Evolutionary conservation across 2,888 invertebrate genomes (phyloP).

Genomic region (Aphelenchoides bicaudatus): DNA sequence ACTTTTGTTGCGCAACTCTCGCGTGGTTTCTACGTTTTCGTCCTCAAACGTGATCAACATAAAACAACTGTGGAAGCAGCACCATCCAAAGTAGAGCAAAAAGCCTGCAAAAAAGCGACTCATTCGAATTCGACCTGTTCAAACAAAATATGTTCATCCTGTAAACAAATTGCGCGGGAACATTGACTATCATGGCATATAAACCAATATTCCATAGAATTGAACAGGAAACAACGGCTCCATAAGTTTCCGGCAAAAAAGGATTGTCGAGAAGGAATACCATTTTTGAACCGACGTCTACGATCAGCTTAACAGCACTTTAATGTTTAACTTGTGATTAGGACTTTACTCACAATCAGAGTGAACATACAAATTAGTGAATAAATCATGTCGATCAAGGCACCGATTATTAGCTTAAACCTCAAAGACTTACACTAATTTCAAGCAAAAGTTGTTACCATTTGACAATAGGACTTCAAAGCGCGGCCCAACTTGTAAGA

Average conservation of each 20-base stretch:
- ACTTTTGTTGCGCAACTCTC: neutral
- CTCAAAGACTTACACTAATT: neutral
- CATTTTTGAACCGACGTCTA: too few species aligned
- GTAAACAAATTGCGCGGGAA: neutral
- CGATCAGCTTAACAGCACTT: too few species aligned
- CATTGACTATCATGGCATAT: constrained; percentile 10
- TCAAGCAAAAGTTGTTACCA: neutral
- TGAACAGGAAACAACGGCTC: neutral
- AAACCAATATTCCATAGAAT: neutral
- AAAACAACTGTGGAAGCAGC: neutral
- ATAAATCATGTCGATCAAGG: constrained; percentile 2
- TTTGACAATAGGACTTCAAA: neutral
- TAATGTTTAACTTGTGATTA: too few species aligned
- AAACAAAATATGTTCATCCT: constrained; percentile 1
- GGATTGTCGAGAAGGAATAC: constrained; percentile 1
- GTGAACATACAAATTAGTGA: neutral
- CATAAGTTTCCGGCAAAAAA: neutral
- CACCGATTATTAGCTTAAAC: neutral
- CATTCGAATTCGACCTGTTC: neutral
- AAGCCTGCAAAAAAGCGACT: neutral
- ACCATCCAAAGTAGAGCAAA: neutral
- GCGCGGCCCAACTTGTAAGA: neutral
- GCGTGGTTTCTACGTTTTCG: neutral
- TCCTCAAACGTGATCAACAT: neutral
- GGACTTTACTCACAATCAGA: too few species aligned